Percentiles rank a stretch among this genome's conserved stretches.
Evolutionary conservation across 2,113 vertebrate genomes (phyloP).

Genomic region (Phylloscopus whistleri): DNA sequence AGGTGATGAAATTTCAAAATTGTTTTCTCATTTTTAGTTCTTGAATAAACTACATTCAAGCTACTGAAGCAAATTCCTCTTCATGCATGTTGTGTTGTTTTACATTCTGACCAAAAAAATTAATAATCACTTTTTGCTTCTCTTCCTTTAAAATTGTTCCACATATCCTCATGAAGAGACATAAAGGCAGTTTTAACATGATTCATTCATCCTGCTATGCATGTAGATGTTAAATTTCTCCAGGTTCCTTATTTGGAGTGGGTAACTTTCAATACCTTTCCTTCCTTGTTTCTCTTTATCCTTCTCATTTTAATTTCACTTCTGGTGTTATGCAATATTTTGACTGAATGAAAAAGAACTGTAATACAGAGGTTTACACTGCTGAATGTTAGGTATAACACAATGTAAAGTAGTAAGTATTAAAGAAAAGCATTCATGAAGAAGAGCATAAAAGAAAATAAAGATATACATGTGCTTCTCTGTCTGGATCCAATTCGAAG

Average conservation of each 20-base stretch:
- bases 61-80: neutral
- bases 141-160: neutral
- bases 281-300: neutral
- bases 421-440: neutral
- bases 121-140: neutral
- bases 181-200: neutral
- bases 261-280: fast-evolving
- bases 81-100: neutral
- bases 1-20: neutral
- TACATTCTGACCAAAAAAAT: neutral
- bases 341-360: neutral
- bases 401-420: neutral
- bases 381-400: neutral
- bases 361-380: fast-evolving
- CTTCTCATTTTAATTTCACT: neutral
- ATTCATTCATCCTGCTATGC: neutral
- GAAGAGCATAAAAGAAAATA: neutral
- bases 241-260: neutral
- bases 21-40: neutral
- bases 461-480: neutral
- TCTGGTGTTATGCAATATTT: neutral
- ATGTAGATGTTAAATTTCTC: neutral
- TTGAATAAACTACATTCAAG: neutral
- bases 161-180: neutral
- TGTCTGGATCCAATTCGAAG: neutral